phyloP scores from a whole-genome alignment of 2,113 vertebrate genomes.

The Natator depressus region DNA sequence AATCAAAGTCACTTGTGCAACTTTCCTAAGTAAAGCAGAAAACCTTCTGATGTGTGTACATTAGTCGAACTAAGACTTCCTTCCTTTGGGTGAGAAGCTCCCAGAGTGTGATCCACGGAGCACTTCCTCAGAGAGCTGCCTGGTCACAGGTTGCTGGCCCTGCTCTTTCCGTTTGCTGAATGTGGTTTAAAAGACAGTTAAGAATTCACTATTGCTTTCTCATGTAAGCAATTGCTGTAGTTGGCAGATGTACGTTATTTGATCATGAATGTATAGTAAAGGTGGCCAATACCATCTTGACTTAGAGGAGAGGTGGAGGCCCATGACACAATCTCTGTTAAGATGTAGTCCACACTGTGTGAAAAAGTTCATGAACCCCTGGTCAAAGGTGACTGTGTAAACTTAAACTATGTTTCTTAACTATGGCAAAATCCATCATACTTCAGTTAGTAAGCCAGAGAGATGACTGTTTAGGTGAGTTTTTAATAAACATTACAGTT shows the following conservation, averaged over 20 bases:
- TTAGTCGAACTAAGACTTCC: not conserved
- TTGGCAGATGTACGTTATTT: not conserved
- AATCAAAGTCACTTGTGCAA: not conserved
- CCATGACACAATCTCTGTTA: not conserved
- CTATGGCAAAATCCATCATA: not conserved
- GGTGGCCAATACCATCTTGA: not conserved
- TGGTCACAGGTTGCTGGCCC: not conserved
- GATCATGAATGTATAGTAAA: not conserved
- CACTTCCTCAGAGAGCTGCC: not conserved
- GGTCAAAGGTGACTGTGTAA: not conserved
- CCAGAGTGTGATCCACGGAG: not conserved
- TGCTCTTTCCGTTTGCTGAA: not conserved
- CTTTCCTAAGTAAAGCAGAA: not conserved
- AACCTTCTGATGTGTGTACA: not conserved
- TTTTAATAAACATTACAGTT: not conserved
- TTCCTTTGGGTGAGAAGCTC: not conserved
- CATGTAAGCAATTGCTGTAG: not conserved
- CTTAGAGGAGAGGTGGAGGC: not conserved
- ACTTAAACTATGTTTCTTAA: not conserved
- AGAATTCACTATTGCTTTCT: not conserved
- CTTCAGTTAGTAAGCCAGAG: not conserved
- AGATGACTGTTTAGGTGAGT: not conserved
- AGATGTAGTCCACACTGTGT: not conserved
- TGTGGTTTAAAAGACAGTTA: not conserved
- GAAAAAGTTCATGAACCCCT: not conserved